Evolutionary conservation across 2,888 invertebrate species (phyloP).

Genomic region (Rambutsinella grinnellia): DNA sequence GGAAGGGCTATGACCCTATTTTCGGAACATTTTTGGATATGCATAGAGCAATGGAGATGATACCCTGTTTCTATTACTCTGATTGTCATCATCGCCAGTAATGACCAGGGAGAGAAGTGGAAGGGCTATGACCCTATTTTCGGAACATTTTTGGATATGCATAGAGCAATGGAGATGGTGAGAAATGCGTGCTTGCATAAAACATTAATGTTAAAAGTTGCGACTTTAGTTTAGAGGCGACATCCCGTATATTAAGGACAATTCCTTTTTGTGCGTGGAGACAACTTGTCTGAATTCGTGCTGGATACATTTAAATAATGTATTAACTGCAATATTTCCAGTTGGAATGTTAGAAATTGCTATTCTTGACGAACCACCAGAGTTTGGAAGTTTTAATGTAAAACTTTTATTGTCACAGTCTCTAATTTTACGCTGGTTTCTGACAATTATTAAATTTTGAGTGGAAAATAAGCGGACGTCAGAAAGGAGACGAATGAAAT

Average conservation of each 20-base stretch:
- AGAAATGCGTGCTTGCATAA: not conserved
- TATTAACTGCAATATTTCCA: not conserved
- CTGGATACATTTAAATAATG: not conserved
- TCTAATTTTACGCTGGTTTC: no score
- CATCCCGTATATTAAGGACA: no score
- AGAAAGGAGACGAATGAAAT: no score
- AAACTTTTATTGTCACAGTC: not conserved
- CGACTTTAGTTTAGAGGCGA: no score
- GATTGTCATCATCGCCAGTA: not conserved
- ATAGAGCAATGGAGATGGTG: not conserved
- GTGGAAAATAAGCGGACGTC: no score
- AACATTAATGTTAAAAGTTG: no score
- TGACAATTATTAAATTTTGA: no score
- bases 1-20: conserved; percentile 37
- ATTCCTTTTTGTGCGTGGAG: not conserved
- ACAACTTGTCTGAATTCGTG: not conserved
- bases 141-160: not conserved
- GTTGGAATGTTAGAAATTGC: not conserved
- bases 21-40: not conserved
- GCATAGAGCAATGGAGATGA: not conserved
- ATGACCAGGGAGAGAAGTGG: not conserved
- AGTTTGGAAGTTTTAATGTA: not conserved
- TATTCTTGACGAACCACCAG: not conserved
- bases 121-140: conserved; percentile 40
- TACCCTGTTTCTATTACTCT: not conserved